Base-by-base conservation (phyloP, 2,888 invertebrate species). In the Agrilus mali region DNA sequence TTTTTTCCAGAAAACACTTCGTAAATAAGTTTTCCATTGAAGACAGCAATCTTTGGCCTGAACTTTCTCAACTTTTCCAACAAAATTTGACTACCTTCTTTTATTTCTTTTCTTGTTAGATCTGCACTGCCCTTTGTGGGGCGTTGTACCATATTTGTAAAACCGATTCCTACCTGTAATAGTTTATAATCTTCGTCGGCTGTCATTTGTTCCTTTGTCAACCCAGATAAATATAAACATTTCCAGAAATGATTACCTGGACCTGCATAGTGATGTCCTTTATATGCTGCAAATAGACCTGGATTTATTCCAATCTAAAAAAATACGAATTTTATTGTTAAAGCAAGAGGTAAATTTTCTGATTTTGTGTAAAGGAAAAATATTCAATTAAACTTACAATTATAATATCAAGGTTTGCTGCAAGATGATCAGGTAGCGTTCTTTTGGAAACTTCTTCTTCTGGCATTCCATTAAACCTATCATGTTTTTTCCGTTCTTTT, bases 171-270 rank as follows among this genome's bases (percentile, higher is more conserved):
- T 65, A 86, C 86, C 67, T 92, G 87, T 42, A 94, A 68, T 46
- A 96, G 71, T 71, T 90, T 90, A 63, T 84, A 88, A 69, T 97
- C 96, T 68, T 96, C 95, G 60, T 94, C 92, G 2, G 95, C 93
- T 57, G 86, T 92, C 84, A 96, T 85, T 64, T 92, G 94, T 62
- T 94, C 92, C 46, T 90, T 80, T 13, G 94, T 95, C 45, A 97
- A 75, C 7, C 95, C 95, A 38, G 94, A 90, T 53, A 95, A 72
- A 69, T 89, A 94, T 49, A 96, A 73, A 66, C 95, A 96, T 73
- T 95, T 95, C 96, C 96, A 97, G 73, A 97, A 96, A 73, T 97
- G 97, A 72, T 97, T 97, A 37, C 96, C 96, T 37, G 95, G 95
- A 41, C 96, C 96, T 42, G 96, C 95, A 73, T 97, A 97, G 70